Base-by-base conservation (phyloP, 2,113 vertebrate genomes). In the Podiceps cristatus region DNA sequence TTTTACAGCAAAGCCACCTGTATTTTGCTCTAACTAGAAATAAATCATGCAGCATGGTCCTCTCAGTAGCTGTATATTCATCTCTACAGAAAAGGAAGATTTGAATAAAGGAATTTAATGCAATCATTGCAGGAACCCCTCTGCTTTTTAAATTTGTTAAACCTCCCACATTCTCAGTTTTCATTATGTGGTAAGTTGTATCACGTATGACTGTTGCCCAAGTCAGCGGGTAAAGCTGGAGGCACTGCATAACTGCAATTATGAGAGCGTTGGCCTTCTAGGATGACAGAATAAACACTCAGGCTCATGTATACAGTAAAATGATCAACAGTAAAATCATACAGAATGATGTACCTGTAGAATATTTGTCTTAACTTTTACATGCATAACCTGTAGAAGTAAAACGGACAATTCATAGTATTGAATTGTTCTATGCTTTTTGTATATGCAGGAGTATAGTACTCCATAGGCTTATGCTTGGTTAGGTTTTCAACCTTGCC, bases 1-100 rank as follows among this genome's bases (percentile, higher is more conserved):
- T 67, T 82, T 90, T 86, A 67, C 11, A 86, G 52, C 25, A 60
- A 69, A 87, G 22, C 9, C 8, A 3, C 9, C 20, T 25, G 1
- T 67, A n/a, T 81, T 94, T 69, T 78, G 11, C 49, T 69, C 23
- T 78, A 10, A 76, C 20, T 60, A 45, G 33, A 82, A 68, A 58
- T 20, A n/a, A 52, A 7, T 33, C 58, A 18, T 33, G 4, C 1
- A 24, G 12, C 2, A 0, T 47, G 8, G 8, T 64, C 16, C 22
- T 63, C 25, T n/a, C 25, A 76, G 29, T 78, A 82, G 27, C 44
- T 90, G 31, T 55, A 67, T 28, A 19, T 88, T 91, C 24, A 40
- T 53, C 19, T 92, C 11, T 4, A 40, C 11, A 64, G 52, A 56
- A 80, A 44, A 73, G 37, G 19, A 75, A 37, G 23, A 55, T 79